These are phyloP conservation scores for Tragopan temminckii DNA, from an alignment of 2,797 vertebrate species.

Conservation along the genomic window DNA sequence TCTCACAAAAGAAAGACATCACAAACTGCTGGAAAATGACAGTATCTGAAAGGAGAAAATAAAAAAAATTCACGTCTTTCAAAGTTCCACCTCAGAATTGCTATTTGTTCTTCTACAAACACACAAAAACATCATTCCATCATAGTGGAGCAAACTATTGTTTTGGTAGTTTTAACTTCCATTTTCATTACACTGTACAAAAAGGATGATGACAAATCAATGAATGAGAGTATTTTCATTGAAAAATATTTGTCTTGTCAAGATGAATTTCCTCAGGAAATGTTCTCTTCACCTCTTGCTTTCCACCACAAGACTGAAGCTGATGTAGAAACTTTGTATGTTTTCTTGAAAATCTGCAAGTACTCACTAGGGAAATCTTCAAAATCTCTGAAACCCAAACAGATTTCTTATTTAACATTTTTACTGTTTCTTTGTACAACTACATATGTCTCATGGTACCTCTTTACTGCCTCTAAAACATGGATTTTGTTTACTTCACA, in stretches of 20 bases:
- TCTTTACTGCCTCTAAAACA: not conserved
- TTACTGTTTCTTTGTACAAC: not conserved
- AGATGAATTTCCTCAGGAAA: not conserved
- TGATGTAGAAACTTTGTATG: not conserved
- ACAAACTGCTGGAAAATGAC: not conserved
- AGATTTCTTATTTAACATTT: not conserved
- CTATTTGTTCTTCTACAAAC: not conserved
- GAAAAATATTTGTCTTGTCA: not conserved
- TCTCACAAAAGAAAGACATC: not conserved
- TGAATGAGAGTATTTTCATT: not conserved
- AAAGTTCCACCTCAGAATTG: not conserved
- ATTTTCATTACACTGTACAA: not conserved
- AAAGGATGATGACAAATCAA: not conserved
- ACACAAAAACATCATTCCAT: accelerated
- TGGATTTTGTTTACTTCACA: not conserved
- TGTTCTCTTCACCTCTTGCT: not conserved
- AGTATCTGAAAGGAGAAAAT: not conserved
- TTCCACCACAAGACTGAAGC: not conserved
- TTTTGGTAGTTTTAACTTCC: not conserved
- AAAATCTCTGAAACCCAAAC: not conserved
- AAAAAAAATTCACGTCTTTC: not conserved
- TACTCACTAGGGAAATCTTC: not conserved
- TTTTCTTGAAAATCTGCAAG: not conserved
- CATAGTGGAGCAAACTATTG: not conserved
- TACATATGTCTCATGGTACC: not conserved